Evolutionary conservation across 2,888 invertebrate genomes (phyloP).

Genomic region (Antitype chi): DNA sequence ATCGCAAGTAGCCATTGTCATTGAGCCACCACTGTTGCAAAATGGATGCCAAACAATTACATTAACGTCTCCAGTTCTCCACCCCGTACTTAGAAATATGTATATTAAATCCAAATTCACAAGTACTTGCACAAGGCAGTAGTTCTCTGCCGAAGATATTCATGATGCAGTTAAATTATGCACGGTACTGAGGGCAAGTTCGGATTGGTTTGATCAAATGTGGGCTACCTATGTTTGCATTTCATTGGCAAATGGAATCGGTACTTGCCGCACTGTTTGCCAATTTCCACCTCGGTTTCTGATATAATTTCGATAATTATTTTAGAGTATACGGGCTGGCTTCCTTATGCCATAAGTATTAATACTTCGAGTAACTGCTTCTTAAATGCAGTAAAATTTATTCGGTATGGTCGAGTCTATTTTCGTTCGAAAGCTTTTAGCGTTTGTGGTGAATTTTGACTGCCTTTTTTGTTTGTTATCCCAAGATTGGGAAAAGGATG

Average conservation of each 20-base stretch:
- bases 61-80: not conserved
- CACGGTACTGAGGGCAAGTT: constrained; percentile 67
- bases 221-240: constrained; percentile 77
- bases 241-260: constrained; percentile 80
- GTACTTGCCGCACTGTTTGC: constrained; percentile 69
- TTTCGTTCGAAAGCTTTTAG: constrained; percentile 33
- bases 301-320: constrained; percentile 74
- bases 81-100: constrained; percentile 6
- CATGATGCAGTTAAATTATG: constrained; percentile 74
- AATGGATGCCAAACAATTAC: not conserved
- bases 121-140: constrained; percentile 53
- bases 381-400: constrained; percentile 29
- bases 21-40: too few relatives aligned
- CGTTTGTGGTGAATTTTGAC: constrained; percentile 12
- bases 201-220: constrained; percentile 73
- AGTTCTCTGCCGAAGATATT: constrained; percentile 67
- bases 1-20: too few relatives aligned
- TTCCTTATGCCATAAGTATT: constrained; percentile 32
- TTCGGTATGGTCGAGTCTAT: constrained; percentile 16
- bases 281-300: constrained; percentile 70
- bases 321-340: constrained; percentile 33
- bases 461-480: not conserved
- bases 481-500: not conserved
- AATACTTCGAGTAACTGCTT: constrained; percentile 25
- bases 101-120: constrained; percentile 49